Evolutionary conservation across 2,797 vertebrate genomes (phyloP), one percentile per base, ranked within the genome.

Genomic region (Telmatherina bonti): DNA sequence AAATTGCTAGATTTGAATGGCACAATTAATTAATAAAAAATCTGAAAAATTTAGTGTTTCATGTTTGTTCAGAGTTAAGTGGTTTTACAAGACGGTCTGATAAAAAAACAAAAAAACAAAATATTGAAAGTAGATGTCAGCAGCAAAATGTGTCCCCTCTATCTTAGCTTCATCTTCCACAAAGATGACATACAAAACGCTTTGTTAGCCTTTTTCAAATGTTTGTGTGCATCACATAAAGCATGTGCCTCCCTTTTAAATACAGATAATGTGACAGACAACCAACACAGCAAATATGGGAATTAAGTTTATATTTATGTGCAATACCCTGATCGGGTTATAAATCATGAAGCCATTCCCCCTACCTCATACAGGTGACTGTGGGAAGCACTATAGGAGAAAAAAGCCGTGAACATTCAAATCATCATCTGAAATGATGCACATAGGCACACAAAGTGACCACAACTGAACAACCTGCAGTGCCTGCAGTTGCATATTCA

Each of bases 341-440:
- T 54, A 70, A 70, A 79, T 60, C 65, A 69, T 74, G 38, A 79
- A 80, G 66, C 47, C 47, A 72, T 80, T 33, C 45, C 24, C 49
- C 18, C 45, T n/a, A 62, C 71, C 11, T 66, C 29, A 30, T 64
- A 70, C 83, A 86, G 86, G 82, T 85, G 81, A 60, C 72, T 70
- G 71, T 72, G 74, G 72, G 53, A 82, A 74, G 66, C 49, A 8
- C 76, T 76, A 64, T 47, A 22, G 22, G 29, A 30, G 13, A 27
- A 68, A 67, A 62, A 29, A 67, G 67, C 49, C 72, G 83, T 82
- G 65, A 86, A 90, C 77, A 90, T 89, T 90, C 83, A 89, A 91
- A 89, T 90, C 16, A 78, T 62, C 78, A 58, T 72, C 78, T 83
- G 77, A 84, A 82, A 90, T 90, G 76, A 85, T 27, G 1, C 67